Conservation (phyloP, 2,113 vertebrate species). For the Mus musculus region GRCm39 chr11:43028501-43029000, state of each 20-base stretch:
- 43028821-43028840: neutral
- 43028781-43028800: neutral
- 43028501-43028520: constrained; percentile 15
- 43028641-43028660: neutral
- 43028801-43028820: neutral
- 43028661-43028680: neutral
- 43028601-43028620: neutral
- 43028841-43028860: neutral
- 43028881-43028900: neutral
- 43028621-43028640: neutral
- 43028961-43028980: neutral
- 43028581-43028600: neutral
- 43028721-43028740: neutral
- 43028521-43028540: constrained; percentile 37
- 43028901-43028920: neutral
- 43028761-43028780: neutral
- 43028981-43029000: neutral
- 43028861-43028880: neutral
- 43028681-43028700: neutral
- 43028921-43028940: neutral
- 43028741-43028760: neutral
- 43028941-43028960: neutral
- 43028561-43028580: neutral
- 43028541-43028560: neutral
- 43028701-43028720: neutral